Base-by-base conservation (phyloP, 2,888 invertebrate species). In the Acrobeloides nanus region DNA sequence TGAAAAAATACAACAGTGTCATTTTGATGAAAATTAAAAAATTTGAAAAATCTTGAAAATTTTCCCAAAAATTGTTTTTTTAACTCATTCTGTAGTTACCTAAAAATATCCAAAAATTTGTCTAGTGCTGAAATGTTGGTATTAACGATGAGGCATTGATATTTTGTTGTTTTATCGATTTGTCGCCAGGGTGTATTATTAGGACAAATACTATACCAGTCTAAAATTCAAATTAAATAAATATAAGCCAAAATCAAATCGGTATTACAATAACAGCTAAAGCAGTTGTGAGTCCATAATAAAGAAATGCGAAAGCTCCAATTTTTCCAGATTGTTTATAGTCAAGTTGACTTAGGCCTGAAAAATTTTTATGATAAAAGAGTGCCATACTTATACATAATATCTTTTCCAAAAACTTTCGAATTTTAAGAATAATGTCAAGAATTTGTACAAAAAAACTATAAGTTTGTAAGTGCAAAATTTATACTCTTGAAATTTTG, bases 71-170 rank as follows among this genome's bases (percentile, higher is more conserved):
- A n/a, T n/a, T n/a, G n/a, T n/a, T n/a, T n/a, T n/a, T n/a, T n/a
- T n/a, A n/a, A n/a, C n/a, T n/a, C n/a, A n/a, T n/a, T n/a, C n/a
- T n/a, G 15, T 12, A 4, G 24, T 17, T 75, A 87, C 86, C 87
- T 82, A 71, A 89, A 86, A 73, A 89, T 82, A 80, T 89, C 89
- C 72, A 89, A 77, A 60, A 89, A 81, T 68, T 87, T 87, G 72
- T 89, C 88, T 75, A 87, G 75, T 62, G 66, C 59, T 0, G 62
- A 56, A 7, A 62, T 59, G 21, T n/a, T n/a, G n/a, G n/a, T n/a
- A n/a, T n/a, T n/a, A n/a, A n/a, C n/a, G n/a, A n/a, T n/a, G n/a
- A n/a, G n/a, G n/a, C n/a, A n/a, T n/a, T n/a, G n/a, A n/a, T n/a
- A n/a, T n/a, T n/a, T 7, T 40, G 27, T n/a, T 51, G 20, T 50